A percentile compares a stretch with the other conserved stretches of the same genome.
phyloP scores from a whole-genome alignment of 2,797 vertebrate genomes.

The Enteromius anoplus region DNA sequence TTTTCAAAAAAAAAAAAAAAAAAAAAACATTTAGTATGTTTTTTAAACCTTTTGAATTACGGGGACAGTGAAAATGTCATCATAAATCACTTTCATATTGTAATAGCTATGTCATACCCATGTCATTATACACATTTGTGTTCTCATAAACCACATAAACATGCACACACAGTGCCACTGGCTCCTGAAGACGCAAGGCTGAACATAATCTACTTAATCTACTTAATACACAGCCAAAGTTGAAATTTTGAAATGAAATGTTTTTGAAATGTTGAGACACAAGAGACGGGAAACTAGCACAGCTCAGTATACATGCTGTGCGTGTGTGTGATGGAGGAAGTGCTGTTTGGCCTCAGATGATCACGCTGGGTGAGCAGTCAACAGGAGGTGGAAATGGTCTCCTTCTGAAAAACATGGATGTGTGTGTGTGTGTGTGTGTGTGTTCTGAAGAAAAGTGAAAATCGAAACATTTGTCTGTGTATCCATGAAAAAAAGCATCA shows the following conservation, averaged over 20 bases:
- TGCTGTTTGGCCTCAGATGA: slow-evolving; percentile 77
- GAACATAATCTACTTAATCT: background rate
- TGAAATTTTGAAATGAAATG: too few species aligned
- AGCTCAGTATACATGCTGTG: background rate
- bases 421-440: background rate
- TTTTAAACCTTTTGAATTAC: too few species aligned
- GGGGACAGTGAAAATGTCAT: too few species aligned
- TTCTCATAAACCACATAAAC: too few species aligned
- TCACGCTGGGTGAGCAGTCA: slow-evolving; percentile 70
- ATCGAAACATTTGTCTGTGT: background rate
- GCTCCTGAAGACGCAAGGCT: background rate
- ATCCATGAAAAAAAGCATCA: background rate
- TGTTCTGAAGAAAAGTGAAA: background rate
- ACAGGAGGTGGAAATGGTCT: slow-evolving; percentile 68
- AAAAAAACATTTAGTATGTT: too few species aligned
- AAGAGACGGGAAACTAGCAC: background rate
- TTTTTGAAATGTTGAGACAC: background rate
- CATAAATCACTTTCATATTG: too few species aligned
- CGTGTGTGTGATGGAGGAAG: slow-evolving; percentile 69
- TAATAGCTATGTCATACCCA: too few species aligned
- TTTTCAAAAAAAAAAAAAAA: too few species aligned
- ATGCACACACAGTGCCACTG: background rate
- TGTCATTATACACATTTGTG: too few species aligned
- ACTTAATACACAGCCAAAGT: background rate
- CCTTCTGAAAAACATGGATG: slow-evolving; percentile 2